These are phyloP conservation scores for Limnephilus lunatus DNA, from an alignment of 2,888 invertebrate species.

Conservation along the genomic window DNA sequence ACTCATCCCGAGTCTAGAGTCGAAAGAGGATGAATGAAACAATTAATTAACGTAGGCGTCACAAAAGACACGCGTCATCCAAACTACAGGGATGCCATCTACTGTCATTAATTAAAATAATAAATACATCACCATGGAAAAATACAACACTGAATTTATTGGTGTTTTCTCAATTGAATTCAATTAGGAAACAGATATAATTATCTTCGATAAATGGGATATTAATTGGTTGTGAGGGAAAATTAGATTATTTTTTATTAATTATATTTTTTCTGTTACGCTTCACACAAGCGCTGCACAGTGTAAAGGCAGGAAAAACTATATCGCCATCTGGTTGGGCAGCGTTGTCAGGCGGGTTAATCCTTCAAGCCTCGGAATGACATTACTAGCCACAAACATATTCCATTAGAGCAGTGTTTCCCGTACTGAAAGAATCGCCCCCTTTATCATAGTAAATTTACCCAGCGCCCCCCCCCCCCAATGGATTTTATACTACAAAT, in stretches of 20 bases:
- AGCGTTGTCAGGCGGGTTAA: too few species aligned
- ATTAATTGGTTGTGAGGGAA: neutral
- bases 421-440: too few species aligned
- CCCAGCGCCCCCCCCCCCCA: too few species aligned
- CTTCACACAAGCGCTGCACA: too few species aligned
- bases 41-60: neutral
- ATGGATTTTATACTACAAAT: too few species aligned
- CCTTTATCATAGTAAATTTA: too few species aligned
- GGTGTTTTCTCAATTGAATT: neutral
- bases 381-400: too few species aligned
- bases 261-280: too few species aligned
- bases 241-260: neutral
- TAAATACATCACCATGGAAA: neutral
- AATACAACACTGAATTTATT: neutral
- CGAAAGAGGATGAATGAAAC: neutral
- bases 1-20: neutral
- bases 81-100: neutral
- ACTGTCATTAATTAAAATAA: neutral
- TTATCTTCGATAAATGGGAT: neutral
- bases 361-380: too few species aligned
- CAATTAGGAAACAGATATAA: neutral
- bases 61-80: neutral
- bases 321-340: too few species aligned
- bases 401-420: too few species aligned
- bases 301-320: too few species aligned